A percentile compares a stretch with the other conserved stretches of the same genome.
Conservation (phyloP, 2,113 vertebrate genomes). For the Verasper variegatus region DNA sequence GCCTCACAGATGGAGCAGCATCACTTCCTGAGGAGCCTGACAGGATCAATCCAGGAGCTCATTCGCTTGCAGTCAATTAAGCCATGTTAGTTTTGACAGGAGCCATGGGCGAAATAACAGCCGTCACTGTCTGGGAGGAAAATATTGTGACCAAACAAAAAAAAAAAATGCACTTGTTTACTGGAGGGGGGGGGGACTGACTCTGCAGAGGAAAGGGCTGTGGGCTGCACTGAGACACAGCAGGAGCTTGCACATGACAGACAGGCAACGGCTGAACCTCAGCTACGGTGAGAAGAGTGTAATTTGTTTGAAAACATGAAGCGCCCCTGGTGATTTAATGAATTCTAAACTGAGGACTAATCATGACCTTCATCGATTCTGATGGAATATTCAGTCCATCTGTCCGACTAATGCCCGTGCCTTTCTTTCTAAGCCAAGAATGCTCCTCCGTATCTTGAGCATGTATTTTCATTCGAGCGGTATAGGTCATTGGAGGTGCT, state of each 20-base stretch:
- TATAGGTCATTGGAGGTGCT: slow-evolving; percentile 22
- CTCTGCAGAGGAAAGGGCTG: slow-evolving; percentile 49
- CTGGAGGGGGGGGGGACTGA: slow-evolving; percentile 41
- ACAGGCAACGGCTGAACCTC: slow-evolving; percentile 32
- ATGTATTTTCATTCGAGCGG: background rate
- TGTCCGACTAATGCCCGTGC: slow-evolving; percentile 29
- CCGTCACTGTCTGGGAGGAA: slow-evolving; percentile 77
- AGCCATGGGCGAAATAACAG: slow-evolving; percentile 82
- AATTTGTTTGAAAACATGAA: slow-evolving; percentile 61
- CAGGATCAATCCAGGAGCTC: slow-evolving; percentile 80
- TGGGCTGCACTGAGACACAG: slow-evolving; percentile 54
- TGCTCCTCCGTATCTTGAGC: background rate
- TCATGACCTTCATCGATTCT: slow-evolving; percentile 68
- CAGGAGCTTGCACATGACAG: slow-evolving; percentile 46
- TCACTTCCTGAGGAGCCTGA: slow-evolving; percentile 77
- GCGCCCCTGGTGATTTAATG: slow-evolving; percentile 49
- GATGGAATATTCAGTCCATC: slow-evolving; percentile 57
- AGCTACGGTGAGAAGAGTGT: slow-evolving; percentile 42
- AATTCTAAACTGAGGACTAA: slow-evolving; percentile 62
- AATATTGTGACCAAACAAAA: slow-evolving; percentile 73
- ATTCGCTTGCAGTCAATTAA: slow-evolving; percentile 84
- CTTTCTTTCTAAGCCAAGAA: slow-evolving; percentile 32
- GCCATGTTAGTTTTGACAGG: slow-evolving; percentile 84
- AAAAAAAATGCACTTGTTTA: slow-evolving; percentile 63
- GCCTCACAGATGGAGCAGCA: slow-evolving; percentile 80